Evolutionary conservation across 2,113 vertebrate genomes (phyloP), one percentile per base, ranked within the genome.

Genomic region (Agapornis roseicollis): DNA sequence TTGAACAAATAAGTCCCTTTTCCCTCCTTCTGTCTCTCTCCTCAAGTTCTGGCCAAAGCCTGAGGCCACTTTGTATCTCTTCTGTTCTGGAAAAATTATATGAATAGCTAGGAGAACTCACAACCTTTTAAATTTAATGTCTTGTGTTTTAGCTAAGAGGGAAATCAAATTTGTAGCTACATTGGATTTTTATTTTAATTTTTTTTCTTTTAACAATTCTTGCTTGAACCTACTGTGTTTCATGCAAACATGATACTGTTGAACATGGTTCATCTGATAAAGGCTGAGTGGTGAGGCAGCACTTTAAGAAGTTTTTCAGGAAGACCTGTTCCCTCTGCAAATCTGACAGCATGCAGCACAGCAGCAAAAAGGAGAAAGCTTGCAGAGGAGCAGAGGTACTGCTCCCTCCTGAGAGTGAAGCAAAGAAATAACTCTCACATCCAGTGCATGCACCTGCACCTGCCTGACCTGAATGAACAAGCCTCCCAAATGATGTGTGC

Each of bases 401-500:
- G n/a, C 55, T 88, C 46, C 18, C n/a, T 35, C 14, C 65, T 47
- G 2, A 5, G 18, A 46, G 50, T 1, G 7, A 72, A 42, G 73
- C 68, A 27, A 13, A 24, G 35, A 39, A 64, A 31, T 3, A 39
- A 60, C 41, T 93, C 47, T 50, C 39, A 4, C 16, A 25, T 70
- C 20, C 63, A 69, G 41, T 24, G 10, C 5, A 9, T 41, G 50
- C 50, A 66, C 28, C 37, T 77, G 56, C 27, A 15, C 49, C 44
- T 33, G 1, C 46, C 53, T 53, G 58, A 35, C 65, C 33, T 44
- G 31, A 64, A 22, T 18, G 76, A 50, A 20, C 13, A 15, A 33
- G 24, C 28, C 31, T 66, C 16, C 25, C 31, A 53, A 44, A 49
- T 17, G 77, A 27, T 1, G 1, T 0, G 0, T 71, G 55, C 47